A percentile compares a stretch with the other conserved stretches of the same genome.
Evolutionary conservation across 92 coral and sea anemone genomes (phyloP).

Genomic region (Epizoanthus illoricatus): DNA sequence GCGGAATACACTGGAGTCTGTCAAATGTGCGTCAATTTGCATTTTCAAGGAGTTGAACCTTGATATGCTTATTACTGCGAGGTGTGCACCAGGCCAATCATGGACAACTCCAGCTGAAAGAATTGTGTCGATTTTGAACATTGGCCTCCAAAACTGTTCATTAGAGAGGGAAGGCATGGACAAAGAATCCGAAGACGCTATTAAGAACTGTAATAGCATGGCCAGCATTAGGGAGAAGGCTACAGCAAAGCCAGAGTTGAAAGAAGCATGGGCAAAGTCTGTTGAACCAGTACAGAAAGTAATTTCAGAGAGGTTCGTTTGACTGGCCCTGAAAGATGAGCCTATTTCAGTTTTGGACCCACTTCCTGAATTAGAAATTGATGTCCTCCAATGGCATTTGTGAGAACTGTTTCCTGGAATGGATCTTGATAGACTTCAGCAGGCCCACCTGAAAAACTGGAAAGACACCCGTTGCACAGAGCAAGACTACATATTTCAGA

Average conservation of each 20-base stretch:
- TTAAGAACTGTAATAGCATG: constrained; percentile 47
- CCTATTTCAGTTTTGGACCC: constrained; percentile 34
- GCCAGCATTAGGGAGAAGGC: constrained; percentile 44
- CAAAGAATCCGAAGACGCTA: constrained; percentile 38
- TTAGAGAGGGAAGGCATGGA: constrained; percentile 40
- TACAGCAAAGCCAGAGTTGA: constrained; percentile 41
- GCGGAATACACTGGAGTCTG: constrained; percentile 46
- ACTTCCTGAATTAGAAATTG: constrained; percentile 28
- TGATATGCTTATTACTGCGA: constrained; percentile 49
- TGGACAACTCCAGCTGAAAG: constrained; percentile 60
- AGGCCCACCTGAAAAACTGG: constrained; percentile 42
- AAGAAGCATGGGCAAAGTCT: constrained; percentile 35
- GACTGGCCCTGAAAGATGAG: constrained; percentile 48
- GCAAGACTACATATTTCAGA: constrained; percentile 45
- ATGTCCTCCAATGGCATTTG: constrained; percentile 28
- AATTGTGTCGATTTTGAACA: constrained; percentile 55
- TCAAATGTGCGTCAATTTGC: constrained; percentile 41
- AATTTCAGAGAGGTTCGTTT: constrained; percentile 35
- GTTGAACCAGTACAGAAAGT: constrained; percentile 41
- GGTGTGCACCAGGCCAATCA: constrained; percentile 48
- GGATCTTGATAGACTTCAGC: constrained; percentile 43
- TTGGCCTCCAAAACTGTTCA: constrained; percentile 48
- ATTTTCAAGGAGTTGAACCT: constrained; percentile 38
- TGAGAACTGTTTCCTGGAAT: constrained; percentile 46
- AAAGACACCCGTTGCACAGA: constrained; percentile 33